Base-by-base conservation (phyloP, 2,888 invertebrate species). In the Scelioninae gen. 1 region DNA sequence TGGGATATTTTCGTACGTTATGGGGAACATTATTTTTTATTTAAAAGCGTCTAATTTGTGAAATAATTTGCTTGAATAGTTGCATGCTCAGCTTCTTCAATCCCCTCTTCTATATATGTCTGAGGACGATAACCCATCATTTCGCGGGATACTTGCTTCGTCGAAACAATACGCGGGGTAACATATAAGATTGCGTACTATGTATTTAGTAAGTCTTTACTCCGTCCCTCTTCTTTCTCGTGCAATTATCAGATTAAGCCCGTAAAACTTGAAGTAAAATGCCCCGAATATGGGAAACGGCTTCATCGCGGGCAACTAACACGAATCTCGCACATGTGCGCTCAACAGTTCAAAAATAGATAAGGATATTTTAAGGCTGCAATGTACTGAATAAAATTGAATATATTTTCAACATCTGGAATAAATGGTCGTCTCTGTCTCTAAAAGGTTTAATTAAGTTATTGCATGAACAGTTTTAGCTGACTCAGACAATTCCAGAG, bases 211-310 rank as follows among this genome's bases (percentile, higher is more conserved):
- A 53, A 43, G 62, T 62, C 43, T 43, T 72, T 63, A 38, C 56
- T 63, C 63, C 34, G 66, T 62, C 60, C 9, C 66, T 62, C 72
- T 60, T 66, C 60, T 68, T 74, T 68, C 80, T 69, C 31, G 49
- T 63, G 68, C 77, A 77, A 82, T 82, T 82, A 82, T 82, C 82
- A 66, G 66, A 77, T 82, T 72, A 71, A 76, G 49, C 40, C 43
- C 53, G 66, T 68, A 72, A 72, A 77, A 72, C 45, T 71, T 62
- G 40, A 60, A 62, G 62, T 29, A 47, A 63, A 82, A 71, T 63
- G 53, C 29, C 31, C 53, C 60, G 81, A 75, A 76, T 82, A 71
- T 76, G 81, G 81, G 76, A 81, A 81, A 71, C 65, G 43, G n/a
- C 32, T 32, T 81, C 76, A 81, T 81, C 81, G 11, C 29, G 49